Conservation (phyloP, 2,888 invertebrate genomes). For the Tipula confusa region DNA sequence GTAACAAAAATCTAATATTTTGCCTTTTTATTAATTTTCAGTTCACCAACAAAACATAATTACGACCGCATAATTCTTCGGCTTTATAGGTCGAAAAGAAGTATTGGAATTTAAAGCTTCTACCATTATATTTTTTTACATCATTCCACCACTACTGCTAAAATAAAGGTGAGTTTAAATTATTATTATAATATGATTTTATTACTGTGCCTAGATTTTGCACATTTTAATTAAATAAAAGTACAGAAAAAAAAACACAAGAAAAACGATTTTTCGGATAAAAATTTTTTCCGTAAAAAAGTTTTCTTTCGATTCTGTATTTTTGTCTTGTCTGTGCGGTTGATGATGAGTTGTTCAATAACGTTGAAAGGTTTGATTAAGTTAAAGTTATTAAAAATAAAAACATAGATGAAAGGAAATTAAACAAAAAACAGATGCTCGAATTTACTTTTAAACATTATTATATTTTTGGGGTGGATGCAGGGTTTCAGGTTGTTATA, state of each 20-base stretch:
- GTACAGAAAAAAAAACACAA: not conserved
- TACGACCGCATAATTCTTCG: not conserved
- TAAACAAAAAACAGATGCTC: not conserved
- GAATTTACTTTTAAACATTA: not conserved
- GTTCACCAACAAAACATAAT: not conserved
- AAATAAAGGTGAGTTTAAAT: not conserved
- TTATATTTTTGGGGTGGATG: not conserved
- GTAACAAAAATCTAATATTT: not conserved
- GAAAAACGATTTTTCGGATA: not conserved
- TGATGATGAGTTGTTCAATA: not conserved
- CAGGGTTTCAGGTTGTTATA: not conserved
- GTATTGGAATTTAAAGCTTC: conserved; percentile 17
- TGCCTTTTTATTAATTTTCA: not conserved
- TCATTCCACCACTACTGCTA: not conserved
- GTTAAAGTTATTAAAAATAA: not conserved
- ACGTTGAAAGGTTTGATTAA: not conserved
- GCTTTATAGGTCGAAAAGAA: not conserved
- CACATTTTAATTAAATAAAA: not conserved
- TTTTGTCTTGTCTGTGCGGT: not conserved
- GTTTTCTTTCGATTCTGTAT: too few relatives aligned
- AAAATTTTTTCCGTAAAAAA: too few relatives aligned
- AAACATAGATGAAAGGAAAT: too few relatives aligned
- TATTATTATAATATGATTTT: not conserved
- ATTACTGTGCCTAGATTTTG: not conserved
- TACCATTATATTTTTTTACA: not conserved